phyloP scores from a whole-genome alignment of 2,797 vertebrate species.

The Cossypha dichroa region DNA sequence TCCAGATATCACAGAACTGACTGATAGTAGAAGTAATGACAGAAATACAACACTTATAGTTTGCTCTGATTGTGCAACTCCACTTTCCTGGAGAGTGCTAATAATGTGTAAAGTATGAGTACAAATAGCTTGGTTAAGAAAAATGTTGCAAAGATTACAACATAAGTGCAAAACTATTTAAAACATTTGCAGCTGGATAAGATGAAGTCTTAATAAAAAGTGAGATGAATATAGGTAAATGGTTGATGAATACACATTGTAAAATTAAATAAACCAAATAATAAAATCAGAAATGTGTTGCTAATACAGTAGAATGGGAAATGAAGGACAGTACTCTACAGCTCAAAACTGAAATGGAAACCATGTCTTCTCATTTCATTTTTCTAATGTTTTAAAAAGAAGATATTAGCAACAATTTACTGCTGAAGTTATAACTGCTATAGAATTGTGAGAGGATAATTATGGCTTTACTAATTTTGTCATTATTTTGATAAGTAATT shows the following conservation, averaged over 20 bases:
- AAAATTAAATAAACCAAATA: not conserved
- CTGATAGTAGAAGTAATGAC: not conserved
- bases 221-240: not conserved
- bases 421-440: not conserved
- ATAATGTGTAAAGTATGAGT: not conserved
- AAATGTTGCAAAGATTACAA: not conserved
- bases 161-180: not conserved
- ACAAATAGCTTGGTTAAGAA: not conserved
- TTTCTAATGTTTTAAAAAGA: not conserved
- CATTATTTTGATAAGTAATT: not conserved
- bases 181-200: not conserved
- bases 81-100: not conserved
- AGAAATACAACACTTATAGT: not conserved
- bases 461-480: not conserved
- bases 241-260: not conserved
- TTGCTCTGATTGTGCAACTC: not conserved
- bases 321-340: not conserved
- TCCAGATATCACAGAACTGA: not conserved
- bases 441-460: not conserved
- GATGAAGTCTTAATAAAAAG: not conserved
- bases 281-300: not conserved
- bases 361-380: rapidly evolving
- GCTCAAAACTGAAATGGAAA: not conserved
- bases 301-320: not conserved
- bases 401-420: not conserved